Percentiles rank a stretch among this genome's conserved stretches.
Conservation (phyloP, 2,113 vertebrate genomes). For the Rhinogobius similis region DNA sequence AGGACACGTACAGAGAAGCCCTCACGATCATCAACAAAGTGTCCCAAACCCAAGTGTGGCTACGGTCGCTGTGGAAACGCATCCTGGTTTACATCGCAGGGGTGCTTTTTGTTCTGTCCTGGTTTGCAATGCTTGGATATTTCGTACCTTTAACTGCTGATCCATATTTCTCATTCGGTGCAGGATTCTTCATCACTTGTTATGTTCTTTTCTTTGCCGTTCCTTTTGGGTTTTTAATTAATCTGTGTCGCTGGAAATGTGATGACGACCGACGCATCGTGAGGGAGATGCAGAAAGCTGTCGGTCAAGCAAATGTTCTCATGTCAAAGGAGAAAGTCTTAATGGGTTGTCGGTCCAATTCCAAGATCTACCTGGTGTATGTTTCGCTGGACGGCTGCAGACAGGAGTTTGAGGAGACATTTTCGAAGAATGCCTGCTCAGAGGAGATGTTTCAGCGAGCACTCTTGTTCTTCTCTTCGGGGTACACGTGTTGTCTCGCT, state of each 20-base stretch:
- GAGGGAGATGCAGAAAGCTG: constrained; percentile 35
- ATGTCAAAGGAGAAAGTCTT: constrained; percentile 54
- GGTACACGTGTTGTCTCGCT: constrained; percentile 62
- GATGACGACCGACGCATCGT: constrained; percentile 29
- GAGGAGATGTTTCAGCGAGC: constrained; percentile 53
- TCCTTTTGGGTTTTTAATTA: background rate
- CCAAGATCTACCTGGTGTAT: constrained; percentile 59
- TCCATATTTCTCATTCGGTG: no score
- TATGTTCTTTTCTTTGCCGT: background rate
- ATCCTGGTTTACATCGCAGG: background rate
- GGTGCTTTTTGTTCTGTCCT: background rate
- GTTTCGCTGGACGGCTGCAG: constrained; percentile 51
- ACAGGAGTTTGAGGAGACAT: constrained; percentile 41
- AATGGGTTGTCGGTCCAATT: constrained; percentile 46
- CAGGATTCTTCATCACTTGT: background rate
- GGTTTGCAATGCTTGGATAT: fast-evolving
- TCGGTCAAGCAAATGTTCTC: constrained; percentile 55
- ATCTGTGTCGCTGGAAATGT: background rate
- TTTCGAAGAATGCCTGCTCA: constrained; percentile 18
- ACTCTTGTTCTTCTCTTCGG: constrained; percentile 57
- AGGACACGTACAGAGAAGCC: constrained; percentile 51
- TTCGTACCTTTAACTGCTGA: no score
- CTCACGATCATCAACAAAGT: constrained; percentile 55
- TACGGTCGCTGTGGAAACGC: constrained; percentile 20
- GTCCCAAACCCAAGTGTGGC: constrained; percentile 34